phyloP scores from a whole-genome alignment of 92 coral and sea anemone genomes.

The Palythoa grandiflora region DNA sequence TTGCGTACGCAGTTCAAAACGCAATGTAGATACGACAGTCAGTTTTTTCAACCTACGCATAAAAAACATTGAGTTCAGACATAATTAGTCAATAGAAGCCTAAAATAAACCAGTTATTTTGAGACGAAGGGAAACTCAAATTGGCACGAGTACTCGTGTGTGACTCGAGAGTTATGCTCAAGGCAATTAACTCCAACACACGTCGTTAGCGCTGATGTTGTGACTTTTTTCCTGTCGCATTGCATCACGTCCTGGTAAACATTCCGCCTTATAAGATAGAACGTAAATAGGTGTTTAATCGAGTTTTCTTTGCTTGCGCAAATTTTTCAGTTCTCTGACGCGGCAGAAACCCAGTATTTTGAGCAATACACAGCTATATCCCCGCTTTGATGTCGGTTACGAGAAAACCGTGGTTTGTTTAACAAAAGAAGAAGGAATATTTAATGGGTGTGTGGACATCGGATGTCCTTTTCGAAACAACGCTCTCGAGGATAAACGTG shows the following conservation, averaged over 20 bases:
- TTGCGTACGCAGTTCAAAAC: not conserved
- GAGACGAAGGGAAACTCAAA: not conserved
- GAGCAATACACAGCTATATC: not conserved
- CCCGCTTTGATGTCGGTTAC: not conserved
- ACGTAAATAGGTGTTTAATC: not conserved
- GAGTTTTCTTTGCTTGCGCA: not conserved
- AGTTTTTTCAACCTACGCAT: not conserved
- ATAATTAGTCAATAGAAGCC: no score
- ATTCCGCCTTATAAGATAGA: not conserved
- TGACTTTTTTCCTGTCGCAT: conserved; percentile 33
- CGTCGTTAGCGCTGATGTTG: not conserved
- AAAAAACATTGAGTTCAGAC: not conserved
- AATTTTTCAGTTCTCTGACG: not conserved
- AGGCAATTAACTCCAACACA: conserved; percentile 11
- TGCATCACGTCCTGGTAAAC: conserved; percentile 39
- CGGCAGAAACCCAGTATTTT: not conserved
- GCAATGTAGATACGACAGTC: not conserved
- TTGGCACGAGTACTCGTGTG: conserved; percentile 27
- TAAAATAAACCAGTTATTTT: conserved; percentile 28
- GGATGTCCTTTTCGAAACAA: conserved; percentile 40
- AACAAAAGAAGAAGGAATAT: not conserved
- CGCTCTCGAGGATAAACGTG: not conserved
- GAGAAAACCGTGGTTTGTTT: conserved; percentile 1
- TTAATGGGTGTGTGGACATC: not conserved
- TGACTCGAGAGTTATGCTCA: not conserved